phyloP scores from a whole-genome alignment of 2,797 vertebrate genomes.

The Astyanax mexicanus region DNA sequence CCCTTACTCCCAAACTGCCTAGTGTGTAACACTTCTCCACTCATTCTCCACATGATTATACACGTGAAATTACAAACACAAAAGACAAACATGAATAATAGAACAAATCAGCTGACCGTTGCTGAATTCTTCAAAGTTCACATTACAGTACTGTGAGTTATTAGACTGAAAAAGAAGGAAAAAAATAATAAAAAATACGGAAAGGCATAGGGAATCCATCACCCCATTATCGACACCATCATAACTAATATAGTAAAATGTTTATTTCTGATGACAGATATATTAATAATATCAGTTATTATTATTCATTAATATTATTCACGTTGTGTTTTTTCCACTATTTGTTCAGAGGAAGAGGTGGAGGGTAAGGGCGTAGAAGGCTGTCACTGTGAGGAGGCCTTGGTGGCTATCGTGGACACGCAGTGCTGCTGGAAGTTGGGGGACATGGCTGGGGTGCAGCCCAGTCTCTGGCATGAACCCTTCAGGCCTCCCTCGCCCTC shows the following conservation, averaged over 20 bases:
- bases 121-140: slow-evolving; percentile 76
- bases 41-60: slow-evolving; percentile 66
- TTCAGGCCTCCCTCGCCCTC: slow-evolving; percentile 85
- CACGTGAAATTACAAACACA: slow-evolving; percentile 58
- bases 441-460: slow-evolving; percentile 91
- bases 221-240: slow-evolving; percentile 76
- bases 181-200: slow-evolving; percentile 64
- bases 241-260: slow-evolving; percentile 77
- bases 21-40: slow-evolving; percentile 43
- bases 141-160: slow-evolving; percentile 81
- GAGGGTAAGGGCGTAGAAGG: slow-evolving; percentile 23
- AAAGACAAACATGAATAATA: slow-evolving; percentile 71
- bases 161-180: slow-evolving; percentile 70
- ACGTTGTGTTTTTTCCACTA: slow-evolving; percentile 66
- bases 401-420: slow-evolving; percentile 93
- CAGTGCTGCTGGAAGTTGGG: slow-evolving; percentile 99
- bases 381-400: slow-evolving; percentile 96
- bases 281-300: slow-evolving; percentile 74
- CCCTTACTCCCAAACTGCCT: slow-evolving; percentile 10
- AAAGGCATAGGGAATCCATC: slow-evolving; percentile 72
- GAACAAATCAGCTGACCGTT: slow-evolving; percentile 39
- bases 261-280: slow-evolving; percentile 79
- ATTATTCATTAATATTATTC: slow-evolving; percentile 76
- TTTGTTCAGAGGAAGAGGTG: slow-evolving; percentile 65
- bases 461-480: slow-evolving; percentile 92